Base-by-base conservation (phyloP, 2,797 vertebrate genomes). In the Delichon dasypus region DNA sequence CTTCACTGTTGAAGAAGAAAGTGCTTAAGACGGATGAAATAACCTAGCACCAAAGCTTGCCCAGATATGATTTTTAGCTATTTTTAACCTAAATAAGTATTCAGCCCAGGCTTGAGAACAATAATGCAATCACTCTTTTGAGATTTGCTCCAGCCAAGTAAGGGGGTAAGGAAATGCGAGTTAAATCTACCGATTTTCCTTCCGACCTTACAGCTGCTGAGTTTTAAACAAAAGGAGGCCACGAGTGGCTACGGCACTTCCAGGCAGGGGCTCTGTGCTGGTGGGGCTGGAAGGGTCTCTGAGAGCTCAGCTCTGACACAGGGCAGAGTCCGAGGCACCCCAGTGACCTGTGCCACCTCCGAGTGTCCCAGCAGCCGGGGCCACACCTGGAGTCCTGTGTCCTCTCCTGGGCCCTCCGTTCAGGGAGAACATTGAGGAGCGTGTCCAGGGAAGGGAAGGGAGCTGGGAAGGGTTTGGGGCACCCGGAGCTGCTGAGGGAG, bases 61-160 rank as follows among this genome's bases (percentile, higher is more conserved):
- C 72, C 57, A 65, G 47, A 19, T 51, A 53, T 0, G 3, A 38
- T 17, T 81, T 90, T 83, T 36, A 67, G 50, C 67, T 88, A 65
- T 85, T 94, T 95, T 95, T 72, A 94, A 54, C 48, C 15, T 58
- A 53, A 76, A 11, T 7, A 86, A 27, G 29, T 36, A 47, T 50
- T 76, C 67, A 79, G 64, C 48, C 51, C 64, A 36, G 40, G 50
- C 48, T 47, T 22, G 53, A 83, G 82, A 92, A 92, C 75, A 94
- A 77, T 47, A 61, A 88, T 2, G 10, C 53, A 82, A 53, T 36
- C 50, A 25, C 36, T 50, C 72, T 85, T 85, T 27, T 25, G 91
- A 85, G 84, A 74, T 51, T 85, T 76, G 44, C 72, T 27, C 26
- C 11, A 58, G 91, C 68, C 81, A 91, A 80, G 48, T 45, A 3